Conservation (phyloP, 2,888 invertebrate species). For the Melangyna quadrimaculata region DNA sequence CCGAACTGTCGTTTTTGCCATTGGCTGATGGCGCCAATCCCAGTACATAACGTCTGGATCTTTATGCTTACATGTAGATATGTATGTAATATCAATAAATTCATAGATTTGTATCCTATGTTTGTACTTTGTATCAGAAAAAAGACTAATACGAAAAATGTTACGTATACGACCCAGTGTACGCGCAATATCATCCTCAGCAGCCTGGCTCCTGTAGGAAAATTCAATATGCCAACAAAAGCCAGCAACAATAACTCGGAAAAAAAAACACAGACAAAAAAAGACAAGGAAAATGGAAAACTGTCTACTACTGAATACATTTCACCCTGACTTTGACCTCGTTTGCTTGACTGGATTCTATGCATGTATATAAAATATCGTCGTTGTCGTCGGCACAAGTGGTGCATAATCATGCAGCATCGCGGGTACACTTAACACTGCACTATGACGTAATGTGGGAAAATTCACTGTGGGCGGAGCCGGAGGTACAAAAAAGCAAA, state of each 20-base stretch:
- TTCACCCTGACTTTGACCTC: slow-evolving; percentile 71
- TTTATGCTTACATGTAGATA: background rate
- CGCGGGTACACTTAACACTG: slow-evolving; percentile 53
- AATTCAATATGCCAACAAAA: slow-evolving; percentile 29
- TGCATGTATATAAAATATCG: slow-evolving; percentile 26
- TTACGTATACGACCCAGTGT: slow-evolving; percentile 56
- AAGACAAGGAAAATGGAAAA: slow-evolving; percentile 36
- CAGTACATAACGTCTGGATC: slow-evolving; percentile 2
- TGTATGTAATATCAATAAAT: slow-evolving; percentile 20
- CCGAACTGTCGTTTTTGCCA: slow-evolving; percentile 10
- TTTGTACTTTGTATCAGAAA: background rate
- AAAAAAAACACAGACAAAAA: background rate
- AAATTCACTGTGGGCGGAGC: slow-evolving; percentile 21
- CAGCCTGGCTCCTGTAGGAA: slow-evolving; percentile 19
- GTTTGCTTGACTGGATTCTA: slow-evolving; percentile 55
- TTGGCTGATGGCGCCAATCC: slow-evolving; percentile 51
- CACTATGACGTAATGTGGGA: slow-evolving; percentile 65
- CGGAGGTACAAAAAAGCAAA: background rate
- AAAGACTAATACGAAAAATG: slow-evolving; percentile 23
- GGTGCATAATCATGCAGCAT: slow-evolving; percentile 66
- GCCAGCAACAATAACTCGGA: slow-evolving; percentile 4
- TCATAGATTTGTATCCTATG: background rate
- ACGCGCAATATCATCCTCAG: slow-evolving; percentile 29
- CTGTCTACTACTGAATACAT: slow-evolving; percentile 48
- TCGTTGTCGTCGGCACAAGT: slow-evolving; percentile 44